These are phyloP conservation scores for Cyclopterus lumpus DNA, from an alignment of 2,797 vertebrate species.

Conservation along the genomic window DNA sequence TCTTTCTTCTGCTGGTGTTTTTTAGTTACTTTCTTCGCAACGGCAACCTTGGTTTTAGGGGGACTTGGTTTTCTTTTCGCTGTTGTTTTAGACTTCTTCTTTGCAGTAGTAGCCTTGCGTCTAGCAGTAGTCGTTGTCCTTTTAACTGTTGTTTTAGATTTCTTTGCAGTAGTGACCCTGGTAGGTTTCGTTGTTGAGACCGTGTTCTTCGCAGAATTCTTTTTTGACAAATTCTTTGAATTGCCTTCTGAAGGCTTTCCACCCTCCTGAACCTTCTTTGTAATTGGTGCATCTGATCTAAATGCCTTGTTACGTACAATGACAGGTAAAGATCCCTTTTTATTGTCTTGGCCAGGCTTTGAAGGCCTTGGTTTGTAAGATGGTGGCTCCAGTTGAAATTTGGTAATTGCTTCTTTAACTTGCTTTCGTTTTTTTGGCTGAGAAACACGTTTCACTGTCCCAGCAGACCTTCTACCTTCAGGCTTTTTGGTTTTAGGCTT, in stretches of 20 bases:
- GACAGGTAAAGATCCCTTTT: slow-evolving; percentile 24
- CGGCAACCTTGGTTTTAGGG: slow-evolving; percentile 36
- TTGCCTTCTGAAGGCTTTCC: slow-evolving; percentile 7
- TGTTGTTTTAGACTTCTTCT: slow-evolving; percentile 25
- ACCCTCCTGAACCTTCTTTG: slow-evolving; percentile 28
- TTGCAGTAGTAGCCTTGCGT: slow-evolving; percentile 29
- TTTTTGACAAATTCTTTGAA: slow-evolving; percentile 40
- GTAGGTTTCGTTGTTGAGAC: slow-evolving; percentile 30
- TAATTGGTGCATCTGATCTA: slow-evolving; percentile 48
- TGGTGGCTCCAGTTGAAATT: slow-evolving; percentile 80
- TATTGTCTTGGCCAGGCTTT: slow-evolving; percentile 39
- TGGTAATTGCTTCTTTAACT: slow-evolving; percentile 57
- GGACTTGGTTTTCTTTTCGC: slow-evolving; percentile 41
- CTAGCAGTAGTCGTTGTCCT: slow-evolving; percentile 28
- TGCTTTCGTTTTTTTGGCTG: slow-evolving; percentile 46
- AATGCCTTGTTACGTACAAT: slow-evolving; percentile 35
- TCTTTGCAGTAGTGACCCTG: slow-evolving; percentile 28
- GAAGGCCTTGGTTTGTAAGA: slow-evolving; percentile 57
- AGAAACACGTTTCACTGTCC: slow-evolving; percentile 45
- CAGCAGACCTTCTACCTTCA: slow-evolving; percentile 29
- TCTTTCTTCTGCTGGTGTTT: slow-evolving; percentile 50
- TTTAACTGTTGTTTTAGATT: slow-evolving; percentile 10
- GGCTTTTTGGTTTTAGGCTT: slow-evolving; percentile 48
- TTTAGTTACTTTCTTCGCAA: slow-evolving; percentile 45
- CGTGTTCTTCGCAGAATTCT: slow-evolving; percentile 14